A percentile compares a stretch with the other conserved stretches of the same genome.
Conservation (phyloP, 1,140 invertebrate species). For the Whitmania pigra region DNA sequence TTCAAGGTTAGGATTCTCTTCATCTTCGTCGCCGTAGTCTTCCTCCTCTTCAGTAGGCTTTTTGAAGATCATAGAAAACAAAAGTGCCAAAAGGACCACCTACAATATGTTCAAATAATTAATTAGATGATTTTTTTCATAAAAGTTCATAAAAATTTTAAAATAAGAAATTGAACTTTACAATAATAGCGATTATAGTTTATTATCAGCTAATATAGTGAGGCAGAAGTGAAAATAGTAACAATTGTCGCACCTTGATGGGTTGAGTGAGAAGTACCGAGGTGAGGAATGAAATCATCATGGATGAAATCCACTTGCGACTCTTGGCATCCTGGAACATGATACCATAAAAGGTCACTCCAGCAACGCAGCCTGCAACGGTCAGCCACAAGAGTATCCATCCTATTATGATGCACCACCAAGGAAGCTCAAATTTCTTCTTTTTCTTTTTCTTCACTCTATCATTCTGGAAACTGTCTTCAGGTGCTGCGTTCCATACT, state of each 20-base stretch:
- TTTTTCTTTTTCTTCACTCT: conserved; percentile 27
- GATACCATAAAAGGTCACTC: conserved; percentile 49
- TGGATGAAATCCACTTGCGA: conserved; percentile 49
- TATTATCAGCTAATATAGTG: too few species aligned
- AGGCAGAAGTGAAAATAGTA: not conserved
- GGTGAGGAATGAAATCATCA: conserved; percentile 48
- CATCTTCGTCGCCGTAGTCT: conserved; percentile 44
- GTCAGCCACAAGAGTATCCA: conserved; percentile 44
- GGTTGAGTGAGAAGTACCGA: conserved; percentile 50
- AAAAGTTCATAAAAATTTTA: too few species aligned
- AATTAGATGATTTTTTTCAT: too few species aligned
- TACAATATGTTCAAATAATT: conserved; percentile 25
- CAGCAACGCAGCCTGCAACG: conserved; percentile 42
- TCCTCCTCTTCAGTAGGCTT: conserved; percentile 45
- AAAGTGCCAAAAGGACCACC: conserved; percentile 45
- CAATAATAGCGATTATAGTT: not conserved
- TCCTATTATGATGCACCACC: conserved; percentile 45
- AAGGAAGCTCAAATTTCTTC: conserved; percentile 41
- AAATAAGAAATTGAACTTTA: too few species aligned
- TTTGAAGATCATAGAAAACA: conserved; percentile 45
- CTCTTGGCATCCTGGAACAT: conserved; percentile 48
- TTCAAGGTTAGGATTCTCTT: conserved; percentile 32
- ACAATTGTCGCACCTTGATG: conserved; percentile 41
- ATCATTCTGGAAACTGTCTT: not conserved
- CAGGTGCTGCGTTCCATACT: not conserved